Evolutionary conservation across 2,888 invertebrate genomes (phyloP), one percentile per base, ranked within the genome.

Genomic region (Hydrotaea diabolus): DNA sequence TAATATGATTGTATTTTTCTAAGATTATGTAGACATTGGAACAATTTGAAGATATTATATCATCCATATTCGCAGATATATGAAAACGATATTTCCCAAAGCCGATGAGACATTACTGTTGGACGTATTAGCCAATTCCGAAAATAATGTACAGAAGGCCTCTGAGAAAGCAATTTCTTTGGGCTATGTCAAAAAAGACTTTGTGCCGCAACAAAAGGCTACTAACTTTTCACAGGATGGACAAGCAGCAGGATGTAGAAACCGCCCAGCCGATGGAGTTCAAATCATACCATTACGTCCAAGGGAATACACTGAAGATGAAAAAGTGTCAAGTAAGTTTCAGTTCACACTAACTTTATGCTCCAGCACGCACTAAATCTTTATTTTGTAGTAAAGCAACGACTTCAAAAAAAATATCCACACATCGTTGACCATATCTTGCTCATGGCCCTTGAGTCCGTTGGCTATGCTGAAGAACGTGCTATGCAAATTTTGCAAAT

Each of bases 11-110:
- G n/a, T n/a, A n/a, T n/a, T n/a, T n/a, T n/a, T n/a, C n/a, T n/a
- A n/a, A n/a, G n/a, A n/a, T n/a, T n/a, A n/a, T n/a, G n/a, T n/a
- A n/a, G n/a, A n/a, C n/a, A n/a, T n/a, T n/a, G n/a, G n/a, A 39
- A 3, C 4, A 8, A 39, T 39, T 39, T 39, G 39, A 3, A 1
- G 49, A 13, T n/a, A n/a, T 49, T 49, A n/a, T n/a, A n/a, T n/a
- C n/a, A 2, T 49, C 13, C 15, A 39, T 59, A 15, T 57, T 62
- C 43, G 77, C 93, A 97, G 97, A 93, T 98, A 98, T 92, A 94
- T 98, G 93, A 98, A 98, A 93, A 97, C 96, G 89, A 95, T 98
- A 88, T 98, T 97, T 91, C 97, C 97, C 0, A 96, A 97, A 92
- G 97, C 96, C 0, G 98, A 98, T 89, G 98, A 98, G 91, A 97